A percentile compares a stretch with the other conserved stretches of the same genome.
phyloP scores from a whole-genome alignment of 2,113 vertebrate genomes.

The Camelus dromedarius region DNA sequence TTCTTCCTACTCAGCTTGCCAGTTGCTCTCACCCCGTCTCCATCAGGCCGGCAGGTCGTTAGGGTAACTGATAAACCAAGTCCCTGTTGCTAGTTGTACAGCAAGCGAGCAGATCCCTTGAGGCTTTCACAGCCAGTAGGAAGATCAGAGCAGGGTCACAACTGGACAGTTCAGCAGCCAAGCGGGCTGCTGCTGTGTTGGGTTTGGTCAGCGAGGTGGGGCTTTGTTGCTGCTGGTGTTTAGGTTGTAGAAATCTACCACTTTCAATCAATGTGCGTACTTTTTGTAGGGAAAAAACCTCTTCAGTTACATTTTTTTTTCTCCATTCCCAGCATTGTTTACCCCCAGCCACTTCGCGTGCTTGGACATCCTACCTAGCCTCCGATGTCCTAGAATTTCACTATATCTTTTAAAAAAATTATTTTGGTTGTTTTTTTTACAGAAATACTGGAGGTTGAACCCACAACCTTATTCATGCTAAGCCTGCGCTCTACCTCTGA shows the following conservation, averaged over 20 bases:
- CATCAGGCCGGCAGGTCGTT: background rate
- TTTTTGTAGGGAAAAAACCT: background rate
- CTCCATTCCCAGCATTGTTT: background rate
- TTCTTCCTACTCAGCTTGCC: background rate
- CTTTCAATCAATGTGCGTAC: background rate
- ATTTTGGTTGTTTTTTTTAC: too few species aligned
- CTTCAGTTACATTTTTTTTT: background rate
- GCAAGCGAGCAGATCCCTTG: background rate
- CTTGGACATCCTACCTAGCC: background rate
- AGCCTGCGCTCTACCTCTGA: too few species aligned
- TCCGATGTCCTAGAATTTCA: background rate
- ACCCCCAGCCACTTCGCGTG: fast-evolving
- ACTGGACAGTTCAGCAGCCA: background rate
- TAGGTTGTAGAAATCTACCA: background rate
- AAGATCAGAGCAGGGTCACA: background rate
- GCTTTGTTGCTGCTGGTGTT: background rate
- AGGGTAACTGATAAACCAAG: background rate
- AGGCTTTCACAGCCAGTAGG: background rate
- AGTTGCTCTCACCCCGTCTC: background rate
- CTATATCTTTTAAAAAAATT: too few species aligned
- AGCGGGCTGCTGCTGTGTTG: background rate
- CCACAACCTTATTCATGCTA: too few species aligned
- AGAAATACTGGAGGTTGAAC: too few species aligned
- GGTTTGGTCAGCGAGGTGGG: background rate
- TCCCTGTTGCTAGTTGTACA: background rate